Conservation (phyloP, 2,888 invertebrate genomes). For the Tanytarsus gracilentus region DNA sequence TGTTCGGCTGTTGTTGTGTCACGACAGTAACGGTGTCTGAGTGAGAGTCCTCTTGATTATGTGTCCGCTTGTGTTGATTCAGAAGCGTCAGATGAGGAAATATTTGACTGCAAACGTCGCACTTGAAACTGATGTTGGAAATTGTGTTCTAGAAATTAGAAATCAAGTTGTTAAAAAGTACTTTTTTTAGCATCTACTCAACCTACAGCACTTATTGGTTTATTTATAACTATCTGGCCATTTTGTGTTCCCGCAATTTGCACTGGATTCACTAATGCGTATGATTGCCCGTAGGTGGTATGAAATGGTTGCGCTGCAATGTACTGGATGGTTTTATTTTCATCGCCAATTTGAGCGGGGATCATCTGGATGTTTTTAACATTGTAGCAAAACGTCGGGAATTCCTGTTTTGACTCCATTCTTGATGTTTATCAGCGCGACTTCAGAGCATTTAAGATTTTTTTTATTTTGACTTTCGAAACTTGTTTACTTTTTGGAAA, state of each 20-base stretch:
- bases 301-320: conserved; percentile 53
- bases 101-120: conserved; percentile 78
- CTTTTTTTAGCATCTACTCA: conserved; percentile 31
- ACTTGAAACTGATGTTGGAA: conserved; percentile 77
- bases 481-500: conserved; percentile 7
- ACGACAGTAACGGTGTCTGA: conserved; percentile 49
- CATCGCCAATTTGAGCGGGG: conserved; percentile 49
- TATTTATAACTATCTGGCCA: conserved; percentile 43
- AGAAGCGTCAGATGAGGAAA: conserved; percentile 71
- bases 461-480: neutral
- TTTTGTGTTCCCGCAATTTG: conserved; percentile 58
- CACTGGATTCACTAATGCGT: conserved; percentile 79
- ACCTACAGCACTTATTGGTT: conserved; percentile 37
- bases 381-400: conserved; percentile 64
- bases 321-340: conserved; percentile 62
- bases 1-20: conserved; percentile 36
- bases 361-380: conserved; percentile 61
- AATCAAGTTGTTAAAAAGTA: neutral
- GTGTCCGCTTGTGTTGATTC: conserved; percentile 80
- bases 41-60: conserved; percentile 50
- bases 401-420: conserved; percentile 44
- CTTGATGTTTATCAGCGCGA: neutral
- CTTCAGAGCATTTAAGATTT: no score
- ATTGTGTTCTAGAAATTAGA: conserved; percentile 54
- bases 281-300: conserved; percentile 59